Percentiles rank a stretch among this genome's conserved stretches.
These are phyloP conservation scores for Diprion similis DNA, from an alignment of 1,140 invertebrate species.

Conservation along the genomic window DNA sequence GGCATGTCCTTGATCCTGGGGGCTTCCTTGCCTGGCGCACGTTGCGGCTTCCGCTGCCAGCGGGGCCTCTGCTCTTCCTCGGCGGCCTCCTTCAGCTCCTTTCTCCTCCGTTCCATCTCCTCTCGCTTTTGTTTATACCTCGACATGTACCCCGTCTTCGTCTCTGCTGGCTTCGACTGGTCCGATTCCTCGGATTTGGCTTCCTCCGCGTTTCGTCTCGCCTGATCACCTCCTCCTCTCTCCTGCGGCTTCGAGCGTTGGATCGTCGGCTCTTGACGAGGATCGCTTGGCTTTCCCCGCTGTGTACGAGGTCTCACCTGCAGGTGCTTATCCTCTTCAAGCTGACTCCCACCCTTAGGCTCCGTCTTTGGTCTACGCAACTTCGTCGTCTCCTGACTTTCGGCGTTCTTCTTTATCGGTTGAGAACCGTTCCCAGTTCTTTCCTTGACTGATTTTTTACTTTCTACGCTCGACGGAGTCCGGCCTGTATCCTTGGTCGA, in stretches of 20 bases:
- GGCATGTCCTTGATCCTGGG: slow-evolving; percentile 25
- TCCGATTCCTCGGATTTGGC: slow-evolving; percentile 10
- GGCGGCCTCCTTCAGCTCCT: slow-evolving; percentile 41
- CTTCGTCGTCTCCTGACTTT: neutral
- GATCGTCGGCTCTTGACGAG: neutral
- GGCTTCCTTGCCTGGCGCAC: neutral
- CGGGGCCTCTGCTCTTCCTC: slow-evolving; percentile 46
- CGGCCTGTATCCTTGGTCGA: neutral
- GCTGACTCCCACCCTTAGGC: neutral
- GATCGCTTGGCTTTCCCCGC: slow-evolving; percentile 10
- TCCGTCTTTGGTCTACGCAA: neutral
- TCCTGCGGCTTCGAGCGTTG: neutral
- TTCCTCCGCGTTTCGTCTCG: neutral
- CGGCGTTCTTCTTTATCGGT: neutral
- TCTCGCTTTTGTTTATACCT: slow-evolving; percentile 62
- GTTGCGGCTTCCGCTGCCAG: slow-evolving; percentile 38
- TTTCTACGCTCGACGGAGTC: neutral
- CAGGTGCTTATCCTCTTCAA: too few relatives aligned
- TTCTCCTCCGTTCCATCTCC: slow-evolving; percentile 42
- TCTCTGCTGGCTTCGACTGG: slow-evolving; percentile 26
- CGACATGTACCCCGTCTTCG: slow-evolving; percentile 59
- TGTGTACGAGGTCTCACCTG: neutral
- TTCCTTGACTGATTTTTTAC: neutral
- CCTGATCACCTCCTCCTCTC: neutral
- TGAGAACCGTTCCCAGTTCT: neutral